Conservation (phyloP, 2,888 invertebrate genomes). For the Allolobophora icterica region DNA sequence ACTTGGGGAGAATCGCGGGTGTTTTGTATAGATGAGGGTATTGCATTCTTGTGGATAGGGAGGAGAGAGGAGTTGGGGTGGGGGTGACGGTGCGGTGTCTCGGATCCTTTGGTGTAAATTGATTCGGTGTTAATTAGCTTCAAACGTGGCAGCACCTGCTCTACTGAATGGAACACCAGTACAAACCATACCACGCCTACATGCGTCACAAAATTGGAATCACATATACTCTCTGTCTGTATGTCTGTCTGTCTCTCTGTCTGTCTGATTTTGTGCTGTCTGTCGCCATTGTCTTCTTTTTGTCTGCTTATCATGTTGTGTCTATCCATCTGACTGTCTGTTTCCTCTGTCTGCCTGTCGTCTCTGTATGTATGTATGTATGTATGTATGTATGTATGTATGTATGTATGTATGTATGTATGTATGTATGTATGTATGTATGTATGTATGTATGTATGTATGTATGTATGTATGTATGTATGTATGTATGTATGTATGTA, state of each 20-base stretch:
- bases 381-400: background rate
- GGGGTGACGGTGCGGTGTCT: background rate
- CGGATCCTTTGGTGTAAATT: background rate
- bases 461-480: background rate
- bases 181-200: background rate
- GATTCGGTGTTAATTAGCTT: background rate
- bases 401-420: background rate
- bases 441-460: background rate
- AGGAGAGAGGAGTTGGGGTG: too few species aligned
- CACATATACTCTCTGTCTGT: background rate
- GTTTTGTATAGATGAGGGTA: background rate
- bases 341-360: background rate
- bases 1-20: background rate
- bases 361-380: background rate
- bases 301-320: background rate
- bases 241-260: background rate
- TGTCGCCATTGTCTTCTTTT: background rate
- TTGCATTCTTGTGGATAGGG: background rate
- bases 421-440: background rate
- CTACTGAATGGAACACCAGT: background rate
- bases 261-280: background rate
- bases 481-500: background rate
- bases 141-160: background rate
- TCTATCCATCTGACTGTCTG: background rate
- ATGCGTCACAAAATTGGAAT: background rate